Percentiles rank a stretch among this genome's conserved stretches.
phyloP scores from a whole-genome alignment of 2,888 invertebrate species.

The Euzophera pinguis region DNA sequence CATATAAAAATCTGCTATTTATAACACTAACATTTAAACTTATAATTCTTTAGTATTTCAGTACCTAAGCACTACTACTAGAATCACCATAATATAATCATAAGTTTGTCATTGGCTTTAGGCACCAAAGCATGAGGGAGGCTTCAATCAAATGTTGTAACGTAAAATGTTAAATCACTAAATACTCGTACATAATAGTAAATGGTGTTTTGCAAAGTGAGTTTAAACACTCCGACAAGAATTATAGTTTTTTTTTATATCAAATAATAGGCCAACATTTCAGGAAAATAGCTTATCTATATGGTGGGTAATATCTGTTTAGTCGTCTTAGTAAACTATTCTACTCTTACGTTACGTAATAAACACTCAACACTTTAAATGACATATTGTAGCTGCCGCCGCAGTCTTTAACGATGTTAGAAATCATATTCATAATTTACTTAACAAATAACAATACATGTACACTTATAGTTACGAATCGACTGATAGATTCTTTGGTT shows the following conservation, averaged over 20 bases:
- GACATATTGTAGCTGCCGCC: conserved; percentile 13
- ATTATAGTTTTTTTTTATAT: not conserved
- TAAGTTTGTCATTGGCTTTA: no score
- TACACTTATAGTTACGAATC: conserved; percentile 58
- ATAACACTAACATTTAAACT: not conserved
- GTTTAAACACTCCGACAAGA: not conserved
- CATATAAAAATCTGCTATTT: not conserved
- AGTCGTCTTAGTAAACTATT: conserved; percentile 19
- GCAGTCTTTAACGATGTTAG: conserved; percentile 13
- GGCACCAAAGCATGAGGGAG: not conserved
- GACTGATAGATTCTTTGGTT: conserved; percentile 74
- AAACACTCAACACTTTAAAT: conserved; percentile 38
- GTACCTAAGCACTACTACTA: no score
- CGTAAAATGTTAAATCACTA: no score
- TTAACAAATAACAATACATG: conserved; percentile 37
- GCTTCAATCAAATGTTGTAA: no score
- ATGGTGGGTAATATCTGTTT: conserved; percentile 21
- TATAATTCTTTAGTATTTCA: not conserved
- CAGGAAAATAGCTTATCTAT: conserved; percentile 17
- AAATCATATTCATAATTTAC: conserved; percentile 48
- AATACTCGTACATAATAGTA: no score
- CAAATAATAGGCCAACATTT: conserved; percentile 1
- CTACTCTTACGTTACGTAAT: conserved; percentile 25
- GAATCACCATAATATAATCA: no score
- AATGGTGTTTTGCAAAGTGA: not conserved